Percentiles rank a stretch among this genome's conserved stretches.
Evolutionary conservation across 2,797 vertebrate genomes (phyloP).

Genomic region (Sus cebifrons): DNA sequence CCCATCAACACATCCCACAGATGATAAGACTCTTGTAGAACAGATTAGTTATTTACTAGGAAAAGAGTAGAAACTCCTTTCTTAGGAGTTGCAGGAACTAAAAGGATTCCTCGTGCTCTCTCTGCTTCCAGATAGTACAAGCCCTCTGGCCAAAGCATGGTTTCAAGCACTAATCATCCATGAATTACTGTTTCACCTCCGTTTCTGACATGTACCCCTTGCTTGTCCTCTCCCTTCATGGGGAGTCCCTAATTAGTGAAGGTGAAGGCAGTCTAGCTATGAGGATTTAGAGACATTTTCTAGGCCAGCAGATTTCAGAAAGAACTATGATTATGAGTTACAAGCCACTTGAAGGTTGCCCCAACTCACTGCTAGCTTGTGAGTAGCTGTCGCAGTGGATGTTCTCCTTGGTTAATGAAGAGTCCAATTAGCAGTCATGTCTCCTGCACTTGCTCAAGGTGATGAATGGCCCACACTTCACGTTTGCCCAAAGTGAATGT

Average conservation of each 20-base stretch:
- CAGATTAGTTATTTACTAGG: neutral
- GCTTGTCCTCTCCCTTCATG: neutral
- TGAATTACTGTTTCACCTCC: neutral
- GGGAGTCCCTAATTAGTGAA: constrained; percentile 44
- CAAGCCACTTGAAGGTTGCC: constrained; percentile 40
- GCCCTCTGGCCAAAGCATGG: neutral
- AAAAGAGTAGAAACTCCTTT: neutral
- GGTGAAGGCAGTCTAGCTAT: constrained; percentile 5
- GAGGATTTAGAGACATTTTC: constrained; percentile 69
- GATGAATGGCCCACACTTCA: neutral
- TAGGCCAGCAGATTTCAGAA: constrained; percentile 32
- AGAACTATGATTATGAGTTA: constrained; percentile 58
- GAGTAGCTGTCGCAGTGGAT: neutral
- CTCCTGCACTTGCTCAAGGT: neutral
- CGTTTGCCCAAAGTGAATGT: neutral
- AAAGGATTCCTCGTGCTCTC: neutral
- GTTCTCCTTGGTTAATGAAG: constrained; percentile 67
- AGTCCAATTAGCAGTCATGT: constrained; percentile 40
- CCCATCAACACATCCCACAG: neutral
- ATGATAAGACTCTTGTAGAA: neutral
- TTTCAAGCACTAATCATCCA: neutral
- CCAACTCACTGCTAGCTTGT: constrained; percentile 6
- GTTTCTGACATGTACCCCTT: neutral
- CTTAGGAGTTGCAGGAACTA: neutral
- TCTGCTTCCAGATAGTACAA: neutral